Conservation (phyloP, 2,113 vertebrate species). For the Sterna hirundo region DNA sequence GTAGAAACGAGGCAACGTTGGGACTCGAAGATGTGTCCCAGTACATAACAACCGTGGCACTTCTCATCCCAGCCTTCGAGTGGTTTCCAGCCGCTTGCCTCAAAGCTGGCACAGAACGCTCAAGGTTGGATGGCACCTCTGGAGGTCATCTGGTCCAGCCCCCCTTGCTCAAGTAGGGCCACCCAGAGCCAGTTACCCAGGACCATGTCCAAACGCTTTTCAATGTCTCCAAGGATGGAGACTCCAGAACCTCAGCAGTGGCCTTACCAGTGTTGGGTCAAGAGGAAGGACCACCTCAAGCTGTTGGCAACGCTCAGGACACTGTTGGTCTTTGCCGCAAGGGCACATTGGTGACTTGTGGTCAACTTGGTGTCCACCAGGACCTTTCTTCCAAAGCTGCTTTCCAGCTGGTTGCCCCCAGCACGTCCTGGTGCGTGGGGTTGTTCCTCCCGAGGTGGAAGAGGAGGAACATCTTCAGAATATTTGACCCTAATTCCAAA, state of each 20-base stretch:
- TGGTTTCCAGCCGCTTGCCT: not conserved
- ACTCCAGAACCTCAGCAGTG: not conserved
- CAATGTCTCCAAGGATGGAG: not conserved
- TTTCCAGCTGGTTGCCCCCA: not conserved
- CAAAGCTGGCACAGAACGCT: not conserved
- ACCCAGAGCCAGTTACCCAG: not conserved
- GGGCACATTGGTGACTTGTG: too few relatives aligned
- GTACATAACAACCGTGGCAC: too few relatives aligned
- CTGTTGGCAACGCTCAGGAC: not conserved
- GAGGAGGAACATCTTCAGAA: not conserved
- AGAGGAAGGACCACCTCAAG: not conserved
- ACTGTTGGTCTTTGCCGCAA: not conserved
- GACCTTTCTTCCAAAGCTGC: not conserved
- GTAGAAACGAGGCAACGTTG: not conserved
- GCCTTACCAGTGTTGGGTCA: too few relatives aligned
- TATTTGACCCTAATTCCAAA: not conserved
- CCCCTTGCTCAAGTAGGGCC: not conserved
- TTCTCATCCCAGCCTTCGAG: not conserved
- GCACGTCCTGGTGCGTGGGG: not conserved
- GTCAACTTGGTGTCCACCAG: not conserved
- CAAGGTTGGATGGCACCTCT: too few relatives aligned
- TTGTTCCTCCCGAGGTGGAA: not conserved
- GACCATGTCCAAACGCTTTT: rapidly evolving
- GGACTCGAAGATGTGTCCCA: not conserved
- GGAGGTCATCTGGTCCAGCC: not conserved